Percentiles rank a stretch among this genome's conserved stretches.
phyloP scores from a whole-genome alignment of 2,797 vertebrate genomes.

The Enteromius trimaculatus region DNA sequence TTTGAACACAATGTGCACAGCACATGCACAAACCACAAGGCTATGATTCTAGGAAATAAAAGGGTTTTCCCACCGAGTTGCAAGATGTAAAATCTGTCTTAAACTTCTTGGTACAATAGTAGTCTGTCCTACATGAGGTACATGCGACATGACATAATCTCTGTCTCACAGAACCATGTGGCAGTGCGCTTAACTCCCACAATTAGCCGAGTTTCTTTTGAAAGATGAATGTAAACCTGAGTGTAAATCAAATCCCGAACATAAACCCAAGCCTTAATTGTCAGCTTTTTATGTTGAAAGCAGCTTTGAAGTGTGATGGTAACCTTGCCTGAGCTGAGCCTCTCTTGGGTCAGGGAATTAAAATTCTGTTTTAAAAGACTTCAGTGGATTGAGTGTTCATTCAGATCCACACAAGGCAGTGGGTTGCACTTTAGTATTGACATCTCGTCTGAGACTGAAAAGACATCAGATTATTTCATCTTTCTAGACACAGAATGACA shows the following conservation, averaged over 20 bases:
- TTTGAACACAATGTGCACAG: neutral
- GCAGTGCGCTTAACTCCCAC: conserved; percentile 3
- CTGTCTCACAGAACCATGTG: conserved; percentile 16
- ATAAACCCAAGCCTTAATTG: conserved; percentile 42
- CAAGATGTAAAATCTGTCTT: neutral
- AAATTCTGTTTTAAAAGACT: conserved; percentile 44
- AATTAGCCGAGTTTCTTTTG: conserved; percentile 29
- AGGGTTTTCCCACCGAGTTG: neutral
- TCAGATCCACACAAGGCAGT: neutral
- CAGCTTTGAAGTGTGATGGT: conserved; percentile 47
- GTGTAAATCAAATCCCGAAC: conserved; percentile 39
- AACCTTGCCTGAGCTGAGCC: conserved; percentile 38
- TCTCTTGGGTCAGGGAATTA: conserved; percentile 43
- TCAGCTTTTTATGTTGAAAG: conserved; percentile 40
- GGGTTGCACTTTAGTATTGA: conserved; percentile 21
- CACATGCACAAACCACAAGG: conserved; percentile 6
- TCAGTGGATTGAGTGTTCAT: conserved; percentile 18
- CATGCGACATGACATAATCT: neutral
- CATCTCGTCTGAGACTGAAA: conserved; percentile 8
- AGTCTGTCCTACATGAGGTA: conserved; percentile 2
- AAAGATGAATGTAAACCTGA: conserved; percentile 29
- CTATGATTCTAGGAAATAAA: neutral
- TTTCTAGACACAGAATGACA: conserved; percentile 21
- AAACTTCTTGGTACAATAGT: neutral
- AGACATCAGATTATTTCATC: conserved; percentile 33